Evolutionary conservation across 1,140 invertebrate genomes (phyloP).

Genomic region (Monochamus saltuarius): DNA sequence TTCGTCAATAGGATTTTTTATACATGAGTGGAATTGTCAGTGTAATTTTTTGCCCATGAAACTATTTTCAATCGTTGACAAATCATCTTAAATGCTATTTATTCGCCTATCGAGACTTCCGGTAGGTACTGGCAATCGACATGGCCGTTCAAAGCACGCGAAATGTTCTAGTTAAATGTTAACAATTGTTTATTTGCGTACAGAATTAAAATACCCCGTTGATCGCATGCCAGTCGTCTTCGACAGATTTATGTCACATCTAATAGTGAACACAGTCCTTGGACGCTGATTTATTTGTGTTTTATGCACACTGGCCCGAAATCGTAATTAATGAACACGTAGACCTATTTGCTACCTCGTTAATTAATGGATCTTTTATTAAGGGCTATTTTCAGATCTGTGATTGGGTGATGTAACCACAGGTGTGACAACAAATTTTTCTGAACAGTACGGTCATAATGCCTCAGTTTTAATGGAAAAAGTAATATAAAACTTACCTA

Average conservation of each 20-base stretch:
- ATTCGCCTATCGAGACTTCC: neutral
- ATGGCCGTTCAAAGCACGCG: neutral
- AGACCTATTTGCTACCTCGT: neutral
- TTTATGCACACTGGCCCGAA: neutral
- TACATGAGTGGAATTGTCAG: too few species aligned
- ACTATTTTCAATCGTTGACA: too few species aligned
- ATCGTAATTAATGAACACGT: slow-evolving; percentile 6
- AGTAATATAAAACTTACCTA: too few species aligned
- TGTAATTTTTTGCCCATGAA: too few species aligned
- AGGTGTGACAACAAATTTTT: too few species aligned
- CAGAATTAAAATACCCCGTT: slow-evolving; percentile 20
- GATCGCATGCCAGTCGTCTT: slow-evolving; percentile 13
- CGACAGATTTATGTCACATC: slow-evolving; percentile 24
- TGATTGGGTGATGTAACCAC: too few species aligned
- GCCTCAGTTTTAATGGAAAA: too few species aligned
- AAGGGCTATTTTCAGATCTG: too few species aligned
- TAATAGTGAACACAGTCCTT: slow-evolving; percentile 14
- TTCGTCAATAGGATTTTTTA: too few species aligned
- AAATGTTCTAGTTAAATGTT: slow-evolving; percentile 22
- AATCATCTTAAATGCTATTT: too few species aligned
- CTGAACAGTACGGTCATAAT: too few species aligned
- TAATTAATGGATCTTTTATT: too few species aligned
- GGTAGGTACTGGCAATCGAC: neutral
- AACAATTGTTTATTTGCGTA: slow-evolving; percentile 25
- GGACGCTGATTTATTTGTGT: slow-evolving; percentile 11